phyloP scores from a whole-genome alignment of 1,140 invertebrate species.

The Drosophila rufa region DNA sequence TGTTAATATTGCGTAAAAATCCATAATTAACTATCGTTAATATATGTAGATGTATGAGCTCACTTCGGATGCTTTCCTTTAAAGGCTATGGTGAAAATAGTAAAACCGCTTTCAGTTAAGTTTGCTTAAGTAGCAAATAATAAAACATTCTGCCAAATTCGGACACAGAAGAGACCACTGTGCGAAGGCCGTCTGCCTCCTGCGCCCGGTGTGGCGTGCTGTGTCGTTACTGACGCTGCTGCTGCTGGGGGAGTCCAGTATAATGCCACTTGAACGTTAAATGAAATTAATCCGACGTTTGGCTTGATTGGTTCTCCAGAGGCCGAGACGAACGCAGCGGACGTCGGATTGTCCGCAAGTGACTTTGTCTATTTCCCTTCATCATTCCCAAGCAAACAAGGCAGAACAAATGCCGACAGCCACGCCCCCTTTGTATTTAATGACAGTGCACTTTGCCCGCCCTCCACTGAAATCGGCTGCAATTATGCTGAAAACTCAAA shows the following conservation, averaged over 20 bases:
- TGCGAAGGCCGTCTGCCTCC: constrained; percentile 16
- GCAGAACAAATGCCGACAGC: constrained; percentile 30
- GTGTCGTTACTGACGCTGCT: constrained; percentile 29
- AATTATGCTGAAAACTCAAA: constrained; percentile 81
- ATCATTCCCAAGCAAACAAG: constrained; percentile 64
- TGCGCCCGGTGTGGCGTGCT: not conserved
- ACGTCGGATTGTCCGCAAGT: constrained; percentile 51
- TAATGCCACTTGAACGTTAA: constrained; percentile 76
- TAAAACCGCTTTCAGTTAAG: no score
- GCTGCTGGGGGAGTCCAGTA: constrained; percentile 36
- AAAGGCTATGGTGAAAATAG: no score
- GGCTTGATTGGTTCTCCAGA: constrained; percentile 77
- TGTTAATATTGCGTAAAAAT: no score
- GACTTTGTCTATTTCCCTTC: constrained; percentile 76
- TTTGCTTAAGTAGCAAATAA: no score
- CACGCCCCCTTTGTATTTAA: constrained; percentile 41
- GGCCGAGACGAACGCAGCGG: constrained; percentile 47
- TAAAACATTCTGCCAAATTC: no score
- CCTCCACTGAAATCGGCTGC: constrained; percentile 63
- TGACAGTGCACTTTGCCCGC: constrained; percentile 74
- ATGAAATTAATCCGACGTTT: constrained; percentile 79
- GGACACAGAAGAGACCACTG: not conserved
- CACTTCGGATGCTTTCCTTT: no score
- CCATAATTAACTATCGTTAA: no score
- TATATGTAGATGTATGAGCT: no score